Conservation (phyloP, 92 coral and sea anemone genomes). For the Paramuricea clavata region DNA sequence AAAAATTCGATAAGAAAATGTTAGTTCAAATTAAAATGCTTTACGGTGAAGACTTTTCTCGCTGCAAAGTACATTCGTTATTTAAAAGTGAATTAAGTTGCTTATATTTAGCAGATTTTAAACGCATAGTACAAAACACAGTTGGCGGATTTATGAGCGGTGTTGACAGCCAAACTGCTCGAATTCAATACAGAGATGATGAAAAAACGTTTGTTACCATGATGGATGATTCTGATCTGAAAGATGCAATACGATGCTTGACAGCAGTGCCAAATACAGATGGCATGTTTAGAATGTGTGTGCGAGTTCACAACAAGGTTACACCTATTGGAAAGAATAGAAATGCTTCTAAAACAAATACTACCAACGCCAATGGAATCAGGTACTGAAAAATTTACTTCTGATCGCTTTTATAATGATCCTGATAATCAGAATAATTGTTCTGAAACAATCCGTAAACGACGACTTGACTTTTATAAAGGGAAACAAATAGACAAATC, state of each 20-base stretch:
- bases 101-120: background rate
- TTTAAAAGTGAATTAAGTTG: background rate
- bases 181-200: background rate
- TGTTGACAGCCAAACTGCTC: background rate
- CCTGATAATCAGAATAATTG: no score
- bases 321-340: background rate
- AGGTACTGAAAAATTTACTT: no score
- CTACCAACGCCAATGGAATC: no score
- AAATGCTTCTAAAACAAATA: background rate
- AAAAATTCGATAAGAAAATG: no score
- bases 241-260: background rate
- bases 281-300: background rate
- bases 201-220: background rate
- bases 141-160: background rate
- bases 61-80: background rate
- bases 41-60: background rate
- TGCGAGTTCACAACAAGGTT: background rate
- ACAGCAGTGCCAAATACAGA: background rate
- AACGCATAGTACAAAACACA: background rate
- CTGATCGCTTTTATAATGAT: no score
- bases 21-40: no score
- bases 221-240: no score
- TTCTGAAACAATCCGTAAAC: no score
- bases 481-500: no score
- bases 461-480: no score